Evolutionary conservation across 2,888 invertebrate species (phyloP).

Genomic region (Rotaria magnacalcarata): DNA sequence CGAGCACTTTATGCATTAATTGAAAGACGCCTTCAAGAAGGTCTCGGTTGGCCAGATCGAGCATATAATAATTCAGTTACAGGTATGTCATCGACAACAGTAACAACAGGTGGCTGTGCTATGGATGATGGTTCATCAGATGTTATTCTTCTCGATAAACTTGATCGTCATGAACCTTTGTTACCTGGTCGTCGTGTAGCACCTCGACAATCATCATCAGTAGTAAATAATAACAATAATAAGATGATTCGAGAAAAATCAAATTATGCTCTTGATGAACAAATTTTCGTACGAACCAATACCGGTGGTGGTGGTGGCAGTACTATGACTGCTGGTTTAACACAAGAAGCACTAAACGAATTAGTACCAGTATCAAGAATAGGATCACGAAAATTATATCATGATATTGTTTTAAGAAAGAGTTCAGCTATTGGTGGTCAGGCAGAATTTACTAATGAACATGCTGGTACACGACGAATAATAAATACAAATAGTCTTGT

Average conservation of each 20-base stretch:
- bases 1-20: slow-evolving; percentile 45
- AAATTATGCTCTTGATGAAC: slow-evolving; percentile 17
- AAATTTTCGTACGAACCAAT: not conserved
- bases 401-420: not conserved
- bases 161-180: slow-evolving; percentile 14
- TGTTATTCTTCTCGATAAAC: not conserved
- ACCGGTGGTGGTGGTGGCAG: not conserved
- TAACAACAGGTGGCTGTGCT: not conserved
- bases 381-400: not conserved
- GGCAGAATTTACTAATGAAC: not conserved
- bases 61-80: slow-evolving; percentile 30
- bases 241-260: not conserved
- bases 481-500: not conserved
- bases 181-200: not conserved
- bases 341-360: slow-evolving; percentile 8
- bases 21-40: slow-evolving; percentile 42
- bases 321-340: slow-evolving; percentile 1
- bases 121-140: not conserved
- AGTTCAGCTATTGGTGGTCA: not conserved
- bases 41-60: slow-evolving; percentile 41
- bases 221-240: not conserved
- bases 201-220: not conserved
- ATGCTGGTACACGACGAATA: not conserved
- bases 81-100: not conserved
- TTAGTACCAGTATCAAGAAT: not conserved